Percentiles rank a stretch among this genome's conserved stretches.
These are phyloP conservation scores for Yponomeuta plumbellus DNA, from an alignment of 2,888 invertebrate species.

Conservation along the genomic window DNA sequence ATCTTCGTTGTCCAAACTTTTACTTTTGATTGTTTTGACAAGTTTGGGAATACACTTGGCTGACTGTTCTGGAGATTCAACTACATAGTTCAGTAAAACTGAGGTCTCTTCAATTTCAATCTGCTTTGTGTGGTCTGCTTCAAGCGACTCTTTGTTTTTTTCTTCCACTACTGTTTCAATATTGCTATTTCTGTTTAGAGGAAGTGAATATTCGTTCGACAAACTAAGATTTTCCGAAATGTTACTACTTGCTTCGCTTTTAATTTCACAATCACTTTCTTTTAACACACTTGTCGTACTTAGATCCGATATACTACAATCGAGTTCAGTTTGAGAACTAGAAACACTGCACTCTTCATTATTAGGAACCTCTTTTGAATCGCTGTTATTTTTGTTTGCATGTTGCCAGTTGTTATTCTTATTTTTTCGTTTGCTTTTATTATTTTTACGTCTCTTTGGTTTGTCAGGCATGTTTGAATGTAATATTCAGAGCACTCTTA, in stretches of 20 bases:
- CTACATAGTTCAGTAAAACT: conserved; percentile 41
- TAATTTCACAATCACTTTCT: conserved; percentile 17
- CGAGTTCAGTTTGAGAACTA: conserved; percentile 16
- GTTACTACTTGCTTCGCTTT: conserved; percentile 18
- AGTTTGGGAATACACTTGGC: conserved; percentile 49
- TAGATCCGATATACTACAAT: neutral
- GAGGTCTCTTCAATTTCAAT: conserved; percentile 17
- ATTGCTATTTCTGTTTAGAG: conserved; percentile 33
- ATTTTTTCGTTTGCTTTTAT: conserved; percentile 68
- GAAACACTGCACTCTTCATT: conserved; percentile 32
- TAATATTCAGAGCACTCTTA: conserved; percentile 46
- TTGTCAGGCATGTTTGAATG: conserved; percentile 61
- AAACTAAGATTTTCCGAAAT: neutral
- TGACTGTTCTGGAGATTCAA: conserved; percentile 62
- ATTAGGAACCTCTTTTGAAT: conserved; percentile 34
- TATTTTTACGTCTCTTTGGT: conserved; percentile 62
- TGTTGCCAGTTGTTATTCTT: conserved; percentile 43
- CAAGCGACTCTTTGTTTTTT: neutral
- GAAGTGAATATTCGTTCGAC: neutral
- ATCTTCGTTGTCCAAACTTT: conserved; percentile 69
- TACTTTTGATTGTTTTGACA: conserved; percentile 54
- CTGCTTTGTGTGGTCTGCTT: neutral
- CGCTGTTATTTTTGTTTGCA: conserved; percentile 38
- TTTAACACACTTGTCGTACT: conserved; percentile 2
- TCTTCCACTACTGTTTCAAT: conserved; percentile 7